Conservation (phyloP, 2,797 vertebrate genomes). For the Chelmon rostratus region DNA sequence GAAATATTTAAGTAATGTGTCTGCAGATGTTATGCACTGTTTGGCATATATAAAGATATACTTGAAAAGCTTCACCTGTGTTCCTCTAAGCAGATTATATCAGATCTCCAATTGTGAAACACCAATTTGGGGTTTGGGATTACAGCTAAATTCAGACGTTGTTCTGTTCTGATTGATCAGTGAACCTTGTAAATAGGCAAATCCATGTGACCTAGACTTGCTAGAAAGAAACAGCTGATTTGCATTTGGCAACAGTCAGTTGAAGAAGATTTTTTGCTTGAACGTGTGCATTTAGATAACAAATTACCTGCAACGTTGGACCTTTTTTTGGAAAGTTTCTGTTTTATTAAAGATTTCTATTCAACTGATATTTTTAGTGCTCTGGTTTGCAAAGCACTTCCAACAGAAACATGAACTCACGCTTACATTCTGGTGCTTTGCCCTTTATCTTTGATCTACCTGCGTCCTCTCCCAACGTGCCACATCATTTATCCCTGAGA, state of each 20-base stretch:
- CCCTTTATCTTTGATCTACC: constrained; percentile 22
- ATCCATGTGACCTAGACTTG: constrained; percentile 31
- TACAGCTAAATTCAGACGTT: constrained; percentile 11
- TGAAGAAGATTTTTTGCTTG: not conserved
- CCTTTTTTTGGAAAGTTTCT: no score
- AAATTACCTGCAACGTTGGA: not conserved
- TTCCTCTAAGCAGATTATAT: constrained; percentile 19
- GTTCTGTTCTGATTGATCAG: constrained; percentile 34
- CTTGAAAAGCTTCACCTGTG: not conserved
- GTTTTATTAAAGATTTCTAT: no score
- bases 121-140: constrained; percentile 39
- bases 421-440: not conserved
- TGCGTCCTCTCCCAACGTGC: constrained; percentile 6
- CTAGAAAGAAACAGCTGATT: constrained; percentile 49
- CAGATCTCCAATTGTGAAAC: constrained; percentile 28
- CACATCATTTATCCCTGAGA: constrained; percentile 35
- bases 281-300: not conserved
- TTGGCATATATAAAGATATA: not conserved
- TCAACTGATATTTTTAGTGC: not conserved
- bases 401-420: not conserved
- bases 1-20: not conserved
- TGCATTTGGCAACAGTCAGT: not conserved
- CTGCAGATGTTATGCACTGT: not conserved
- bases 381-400: not conserved
- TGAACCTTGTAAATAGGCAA: constrained; percentile 43